These are phyloP conservation scores for Andricus quercusramuli DNA, from an alignment of 2,888 invertebrate species.

Conservation along the genomic window DNA sequence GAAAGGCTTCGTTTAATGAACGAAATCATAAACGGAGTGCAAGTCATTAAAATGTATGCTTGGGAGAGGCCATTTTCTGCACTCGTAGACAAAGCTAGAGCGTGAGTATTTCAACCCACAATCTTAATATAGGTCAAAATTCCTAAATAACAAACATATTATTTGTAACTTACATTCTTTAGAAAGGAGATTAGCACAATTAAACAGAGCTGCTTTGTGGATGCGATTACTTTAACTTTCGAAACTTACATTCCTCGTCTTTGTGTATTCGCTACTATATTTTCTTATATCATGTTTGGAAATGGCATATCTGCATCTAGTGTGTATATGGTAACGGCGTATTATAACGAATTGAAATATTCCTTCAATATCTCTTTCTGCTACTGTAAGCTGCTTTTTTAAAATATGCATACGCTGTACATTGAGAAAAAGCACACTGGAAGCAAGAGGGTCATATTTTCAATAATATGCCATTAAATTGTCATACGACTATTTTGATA, in stretches of 20 bases:
- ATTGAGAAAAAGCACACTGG: background rate
- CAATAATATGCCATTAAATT: too few species aligned
- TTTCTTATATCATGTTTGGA: constrained; percentile 83
- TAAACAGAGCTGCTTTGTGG: constrained; percentile 80
- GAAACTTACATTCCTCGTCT: constrained; percentile 86
- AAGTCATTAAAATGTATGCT: constrained; percentile 93
- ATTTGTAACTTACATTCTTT: constrained; percentile 59
- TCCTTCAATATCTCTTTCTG: constrained; percentile 87
- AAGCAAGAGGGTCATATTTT: background rate
- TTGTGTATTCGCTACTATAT: constrained; percentile 85
- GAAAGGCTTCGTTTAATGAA: constrained; percentile 92
- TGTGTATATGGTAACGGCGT: constrained; percentile 86
- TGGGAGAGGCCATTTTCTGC: constrained; percentile 90
- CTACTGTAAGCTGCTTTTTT: constrained; percentile 74
- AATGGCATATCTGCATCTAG: constrained; percentile 84
- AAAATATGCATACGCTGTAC: background rate
- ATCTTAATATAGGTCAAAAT: too few species aligned
- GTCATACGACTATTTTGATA: too few species aligned
- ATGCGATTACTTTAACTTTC: constrained; percentile 81
- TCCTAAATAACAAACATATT: too few species aligned
- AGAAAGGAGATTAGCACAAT: constrained; percentile 79
- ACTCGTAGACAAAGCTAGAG: constrained; percentile 80
- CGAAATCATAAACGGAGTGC: constrained; percentile 91
- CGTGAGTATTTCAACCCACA: constrained; percentile 37
- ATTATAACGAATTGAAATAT: constrained; percentile 86